phyloP scores from a whole-genome alignment of 2,888 invertebrate species.

The Torymus tubicola region DNA sequence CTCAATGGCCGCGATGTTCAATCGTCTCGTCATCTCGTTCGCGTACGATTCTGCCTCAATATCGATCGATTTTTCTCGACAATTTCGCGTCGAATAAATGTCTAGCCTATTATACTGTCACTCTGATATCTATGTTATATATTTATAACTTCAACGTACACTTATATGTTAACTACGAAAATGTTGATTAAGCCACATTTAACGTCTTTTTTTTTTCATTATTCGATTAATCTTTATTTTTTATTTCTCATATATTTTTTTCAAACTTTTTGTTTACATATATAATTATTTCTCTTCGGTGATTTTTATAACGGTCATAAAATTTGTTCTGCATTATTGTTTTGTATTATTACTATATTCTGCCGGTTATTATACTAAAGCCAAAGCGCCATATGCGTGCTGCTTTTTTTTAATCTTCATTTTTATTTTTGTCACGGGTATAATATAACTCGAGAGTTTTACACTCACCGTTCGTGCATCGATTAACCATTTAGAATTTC shows the following conservation, averaged over 20 bases:
- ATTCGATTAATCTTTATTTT: slow-evolving; percentile 24
- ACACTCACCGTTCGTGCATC: slow-evolving; percentile 28
- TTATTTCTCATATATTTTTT: slow-evolving; percentile 25
- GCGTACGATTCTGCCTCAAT: neutral
- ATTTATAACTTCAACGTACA: slow-evolving; percentile 11
- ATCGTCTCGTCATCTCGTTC: neutral
- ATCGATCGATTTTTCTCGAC: too few species aligned
- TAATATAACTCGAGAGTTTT: slow-evolving; percentile 3
- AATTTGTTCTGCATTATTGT: slow-evolving; percentile 15
- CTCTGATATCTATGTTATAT: too few species aligned
- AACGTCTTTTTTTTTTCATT: slow-evolving; percentile 30
- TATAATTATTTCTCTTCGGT: slow-evolving; percentile 12
- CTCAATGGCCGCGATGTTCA: neutral
- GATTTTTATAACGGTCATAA: slow-evolving; percentile 23
- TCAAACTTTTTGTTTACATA: slow-evolving; percentile 10
- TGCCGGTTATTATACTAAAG: slow-evolving; percentile 9
- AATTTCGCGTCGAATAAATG: too few species aligned
- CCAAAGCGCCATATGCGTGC: slow-evolving; percentile 9
- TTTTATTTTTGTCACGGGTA: neutral
- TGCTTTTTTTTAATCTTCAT: slow-evolving; percentile 6
- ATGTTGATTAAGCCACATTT: slow-evolving; percentile 47
- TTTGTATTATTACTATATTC: slow-evolving; percentile 25
- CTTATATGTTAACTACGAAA: slow-evolving; percentile 30
- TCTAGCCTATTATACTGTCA: too few species aligned
- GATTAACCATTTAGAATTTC: neutral